Evolutionary conservation across 2,113 vertebrate species (phyloP).

Genomic region (Nannobrachium achirus): DNA sequence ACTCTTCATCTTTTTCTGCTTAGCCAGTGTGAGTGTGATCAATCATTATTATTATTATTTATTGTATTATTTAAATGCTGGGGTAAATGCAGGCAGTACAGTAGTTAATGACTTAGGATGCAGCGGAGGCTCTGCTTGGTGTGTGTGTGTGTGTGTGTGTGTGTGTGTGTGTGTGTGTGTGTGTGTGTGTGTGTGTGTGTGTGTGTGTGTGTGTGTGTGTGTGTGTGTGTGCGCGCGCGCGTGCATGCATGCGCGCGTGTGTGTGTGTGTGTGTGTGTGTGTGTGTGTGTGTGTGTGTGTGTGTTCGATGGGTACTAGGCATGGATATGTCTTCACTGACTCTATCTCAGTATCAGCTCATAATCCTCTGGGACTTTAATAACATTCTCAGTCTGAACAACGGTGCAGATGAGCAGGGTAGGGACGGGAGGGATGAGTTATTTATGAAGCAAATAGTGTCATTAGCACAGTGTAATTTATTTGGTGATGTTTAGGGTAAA

Average conservation of each 20-base stretch:
- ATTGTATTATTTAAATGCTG: no score
- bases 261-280: background rate
- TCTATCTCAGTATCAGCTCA: conserved; percentile 15
- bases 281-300: no score
- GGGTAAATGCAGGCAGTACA: background rate
- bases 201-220: no score
- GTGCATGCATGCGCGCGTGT: no score
- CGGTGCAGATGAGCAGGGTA: conserved; percentile 13
- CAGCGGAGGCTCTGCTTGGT: no score
- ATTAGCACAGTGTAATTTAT: conserved; percentile 42
- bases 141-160: no score
- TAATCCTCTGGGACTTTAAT: conserved; percentile 19
- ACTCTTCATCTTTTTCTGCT: no score
- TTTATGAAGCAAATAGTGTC: conserved; percentile 40
- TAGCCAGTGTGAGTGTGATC: background rate
- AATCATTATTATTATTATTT: no score
- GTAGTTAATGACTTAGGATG: background rate
- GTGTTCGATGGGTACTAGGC: background rate
- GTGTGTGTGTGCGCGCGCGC: no score
- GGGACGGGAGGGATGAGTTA: conserved; percentile 27
- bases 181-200: no score
- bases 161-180: no score
- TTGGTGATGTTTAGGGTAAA: no score
- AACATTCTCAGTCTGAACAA: conserved; percentile 32
- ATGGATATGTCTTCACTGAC: background rate